Evolutionary conservation across 2,888 invertebrate species (phyloP), one percentile per base, ranked within the genome.

Genomic region (Drosophila austrosaltans): DNA sequence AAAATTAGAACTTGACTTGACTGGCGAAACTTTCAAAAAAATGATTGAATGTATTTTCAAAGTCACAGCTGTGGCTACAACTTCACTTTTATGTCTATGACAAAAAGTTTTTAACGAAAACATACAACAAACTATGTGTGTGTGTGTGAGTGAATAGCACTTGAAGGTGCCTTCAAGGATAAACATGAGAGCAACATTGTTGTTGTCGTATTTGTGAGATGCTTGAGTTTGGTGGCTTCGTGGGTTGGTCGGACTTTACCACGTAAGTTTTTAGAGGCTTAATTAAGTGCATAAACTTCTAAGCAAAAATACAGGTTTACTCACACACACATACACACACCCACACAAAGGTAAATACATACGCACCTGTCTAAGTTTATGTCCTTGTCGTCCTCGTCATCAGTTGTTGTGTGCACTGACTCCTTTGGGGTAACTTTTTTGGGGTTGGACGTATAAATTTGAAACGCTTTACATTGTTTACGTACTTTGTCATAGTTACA

Each of bases 271-370:
- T 81, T 78, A 79, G 75, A 78, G 78, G 72, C 82, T 85, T 85
- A 82, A 85, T 84, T 82, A 84, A 84, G 81, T 85, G 84, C 76
- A 84, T 82, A 82, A 83, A 82, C 82, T 83, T 83, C 79, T 81
- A 75, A 77, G 76, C 48, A 40, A 30, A 58, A 57, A 57, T 32
- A 58, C 57, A 42, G 39, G 42, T 16, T 39, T 57, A 30, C 60
- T 6, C 59, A 39, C 58, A 36, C 56, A 30, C 40, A 39, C 39
- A 53, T 16, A 28, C 30, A 32, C 56, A 44, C 36, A 16, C 10
- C 2, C 28, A 39, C 25, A 56, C 60, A 36, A n/a, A 63, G 32
- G 20, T 30, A n/a, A 44, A 53, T 20, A 28, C 40, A 42, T 62
- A 48, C 16, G 28, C 25, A 53, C 62, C 58, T 59, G 42, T 25